Base-by-base conservation (phyloP, 2,113 vertebrate species). In the Notarius quadriscutis region DNA sequence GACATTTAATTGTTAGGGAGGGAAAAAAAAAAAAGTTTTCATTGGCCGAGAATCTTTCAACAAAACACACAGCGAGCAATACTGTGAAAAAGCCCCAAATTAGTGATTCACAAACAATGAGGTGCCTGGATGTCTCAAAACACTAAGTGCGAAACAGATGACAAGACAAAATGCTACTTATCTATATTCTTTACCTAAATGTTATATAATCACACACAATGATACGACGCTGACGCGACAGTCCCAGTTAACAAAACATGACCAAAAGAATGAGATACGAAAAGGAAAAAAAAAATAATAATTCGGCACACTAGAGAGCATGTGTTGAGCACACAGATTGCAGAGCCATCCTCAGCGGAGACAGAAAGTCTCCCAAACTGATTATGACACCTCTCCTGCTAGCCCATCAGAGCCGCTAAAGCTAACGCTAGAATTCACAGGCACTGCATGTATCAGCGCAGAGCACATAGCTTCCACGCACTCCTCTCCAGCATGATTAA, bases 351-450 rank as follows among this genome's bases (percentile, higher is more conserved):
- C 86, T 89, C 88, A 53, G 79, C 65, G 60, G 63, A 78, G 83
- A 87, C 82, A 90, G 88, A 84, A 85, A 84, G 84, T 87, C 85
- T 87, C 87, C 84, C 87, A 79, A 88, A 86, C 87, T 79, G 89
- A 89, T 89, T 94, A 91, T 94, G 94, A 95, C 95, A 95, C 94
- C 94, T 92, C 93, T 95, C 91, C 91, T 92, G 93, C 94, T 93
- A 95, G 95, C 94, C 94, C 93, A 94, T 89, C 88, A 89, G 93
- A 94, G 92, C 93, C 93, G 93, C 94, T 94, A 95, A 94, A 94
- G 93, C 93, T 95, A 94, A 94, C 95, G 93, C 93, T 92, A 93
- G 93, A 94, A 93, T 96, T 96, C 95, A 95, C 95, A 95, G 95
- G 94, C 95, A 96, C 95, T 93, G 94, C 92, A 92, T 95, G 94